Conservation (phyloP, 2,113 vertebrate species). For the Phyllostomus discolor region DNA sequence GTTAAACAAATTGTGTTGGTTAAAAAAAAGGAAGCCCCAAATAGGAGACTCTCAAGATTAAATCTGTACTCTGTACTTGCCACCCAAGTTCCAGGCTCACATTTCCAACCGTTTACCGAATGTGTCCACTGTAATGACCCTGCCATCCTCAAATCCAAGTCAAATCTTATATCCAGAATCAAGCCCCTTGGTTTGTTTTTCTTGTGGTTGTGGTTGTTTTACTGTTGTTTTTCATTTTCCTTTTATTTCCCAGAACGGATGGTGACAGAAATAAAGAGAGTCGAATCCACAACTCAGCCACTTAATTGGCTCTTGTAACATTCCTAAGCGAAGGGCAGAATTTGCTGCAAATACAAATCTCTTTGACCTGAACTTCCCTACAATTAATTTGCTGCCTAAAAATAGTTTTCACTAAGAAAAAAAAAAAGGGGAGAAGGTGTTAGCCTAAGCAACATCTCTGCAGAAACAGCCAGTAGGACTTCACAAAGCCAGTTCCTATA, state of each 20-base stretch:
- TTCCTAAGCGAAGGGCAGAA: background rate
- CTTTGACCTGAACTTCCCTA: constrained; percentile 51
- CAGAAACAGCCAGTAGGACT: constrained; percentile 45
- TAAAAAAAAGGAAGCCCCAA: background rate
- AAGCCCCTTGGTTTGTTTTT: background rate
- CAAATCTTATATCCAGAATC: background rate
- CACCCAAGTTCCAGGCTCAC: background rate
- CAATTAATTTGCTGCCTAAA: constrained; percentile 55
- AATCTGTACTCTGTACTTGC: background rate
- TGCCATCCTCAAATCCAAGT: background rate
- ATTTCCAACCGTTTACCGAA: background rate
- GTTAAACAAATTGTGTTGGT: background rate
- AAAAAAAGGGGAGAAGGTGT: background rate
- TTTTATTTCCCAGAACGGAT: background rate
- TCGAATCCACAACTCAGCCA: constrained; percentile 27
- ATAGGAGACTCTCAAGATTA: background rate
- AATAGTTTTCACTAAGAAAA: constrained; percentile 6
- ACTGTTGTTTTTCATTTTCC: background rate
- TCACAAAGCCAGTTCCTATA: constrained; percentile 49
- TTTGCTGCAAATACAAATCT: constrained; percentile 12
- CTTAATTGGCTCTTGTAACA: background rate
- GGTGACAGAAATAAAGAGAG: background rate
- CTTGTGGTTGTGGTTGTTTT: background rate
- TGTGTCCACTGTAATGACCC: no score
- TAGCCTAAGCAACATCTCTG: constrained; percentile 46